Evolutionary conservation across 2,888 invertebrate species (phyloP), one percentile per base, ranked within the genome.

Genomic region (Hyalella azteca): DNA sequence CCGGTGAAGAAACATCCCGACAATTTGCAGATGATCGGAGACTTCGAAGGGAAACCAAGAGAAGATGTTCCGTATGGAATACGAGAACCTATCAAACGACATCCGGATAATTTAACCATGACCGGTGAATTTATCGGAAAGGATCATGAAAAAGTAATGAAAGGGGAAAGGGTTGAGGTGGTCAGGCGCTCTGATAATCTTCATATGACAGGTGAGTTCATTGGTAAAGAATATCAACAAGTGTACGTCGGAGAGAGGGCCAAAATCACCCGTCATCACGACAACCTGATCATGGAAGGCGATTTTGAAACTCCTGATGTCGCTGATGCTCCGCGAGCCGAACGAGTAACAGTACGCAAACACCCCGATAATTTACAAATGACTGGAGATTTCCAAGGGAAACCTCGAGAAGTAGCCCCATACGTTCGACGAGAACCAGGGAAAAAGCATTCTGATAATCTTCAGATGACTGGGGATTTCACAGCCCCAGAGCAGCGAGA

Each of bases 1-100:
- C 79, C 78, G 11, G 41, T 81, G 3, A 73, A 66, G 26, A 85
- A 80, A 89, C 92, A 92, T 45, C 90, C 91, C 84, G 93, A 89
- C 85, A 92, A 92, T 85, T 88, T 92, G 0, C 88, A 87, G 79
- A 90, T 91, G 85, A 89, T 90, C 85, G 91, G 90, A 15, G 89
- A 90, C 9, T 90, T 90, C 84, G 82, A 85, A 87, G 79, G 73
- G 40, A 82, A 78, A 86, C 92, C 91, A 11, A 86, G 88, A 90
- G 90, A 90, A 85, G 87, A 89, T 48, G 87, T 89, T 59, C 88
- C 90, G 60, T 89, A 90, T 48, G 89, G 89, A 60, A 91, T 91
- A 85, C 88, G 90, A 85, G 90, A 87, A 15, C 87, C 87, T 87
- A 59, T 77, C 40, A 78, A 73, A 41, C 73, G 75, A 11, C 81